Conservation (phyloP, 2,888 invertebrate species). For the Dyspetes luteomarginatus region DNA sequence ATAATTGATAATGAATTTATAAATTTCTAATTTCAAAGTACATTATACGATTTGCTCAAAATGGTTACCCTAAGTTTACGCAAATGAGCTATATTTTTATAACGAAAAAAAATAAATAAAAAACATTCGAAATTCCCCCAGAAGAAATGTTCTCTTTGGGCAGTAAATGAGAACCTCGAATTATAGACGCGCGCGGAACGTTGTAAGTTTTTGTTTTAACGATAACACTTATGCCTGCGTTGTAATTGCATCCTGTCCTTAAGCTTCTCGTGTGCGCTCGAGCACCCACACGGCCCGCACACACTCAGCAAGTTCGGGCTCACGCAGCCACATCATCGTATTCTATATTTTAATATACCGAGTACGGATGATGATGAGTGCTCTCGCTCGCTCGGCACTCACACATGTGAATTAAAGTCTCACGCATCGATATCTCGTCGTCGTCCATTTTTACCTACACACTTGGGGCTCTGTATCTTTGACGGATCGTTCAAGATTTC, state of each 20-base stretch:
- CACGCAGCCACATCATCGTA: slow-evolving; percentile 35
- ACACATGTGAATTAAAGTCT: slow-evolving; percentile 57
- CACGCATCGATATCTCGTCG: slow-evolving; percentile 68
- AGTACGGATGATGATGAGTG: slow-evolving; percentile 51
- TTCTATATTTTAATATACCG: not conserved
- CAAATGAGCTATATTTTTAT: too few relatives aligned
- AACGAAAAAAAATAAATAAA: too few relatives aligned
- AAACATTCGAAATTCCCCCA: too few relatives aligned
- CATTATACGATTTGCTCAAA: too few relatives aligned
- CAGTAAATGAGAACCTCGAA: slow-evolving; percentile 75
- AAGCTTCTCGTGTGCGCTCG: slow-evolving; percentile 63
- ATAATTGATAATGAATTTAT: too few relatives aligned
- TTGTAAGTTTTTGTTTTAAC: slow-evolving; percentile 78
- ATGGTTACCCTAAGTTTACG: too few relatives aligned
- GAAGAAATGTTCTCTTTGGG: slow-evolving; percentile 3
- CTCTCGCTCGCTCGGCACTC: slow-evolving; percentile 53
- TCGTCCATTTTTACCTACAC: slow-evolving; percentile 54
- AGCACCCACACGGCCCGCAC: slow-evolving; percentile 58
- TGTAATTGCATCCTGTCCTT: slow-evolving; percentile 67
- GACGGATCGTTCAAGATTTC: not conserved
- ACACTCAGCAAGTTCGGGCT: slow-evolving; percentile 47
- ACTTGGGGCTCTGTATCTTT: not conserved
- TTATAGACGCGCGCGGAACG: slow-evolving; percentile 68
- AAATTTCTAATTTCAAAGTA: too few relatives aligned
- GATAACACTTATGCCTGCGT: slow-evolving; percentile 79